A percentile compares a stretch with the other conserved stretches of the same genome.
phyloP scores from a whole-genome alignment of 2,113 vertebrate species.

The Lates calcarifer region DNA sequence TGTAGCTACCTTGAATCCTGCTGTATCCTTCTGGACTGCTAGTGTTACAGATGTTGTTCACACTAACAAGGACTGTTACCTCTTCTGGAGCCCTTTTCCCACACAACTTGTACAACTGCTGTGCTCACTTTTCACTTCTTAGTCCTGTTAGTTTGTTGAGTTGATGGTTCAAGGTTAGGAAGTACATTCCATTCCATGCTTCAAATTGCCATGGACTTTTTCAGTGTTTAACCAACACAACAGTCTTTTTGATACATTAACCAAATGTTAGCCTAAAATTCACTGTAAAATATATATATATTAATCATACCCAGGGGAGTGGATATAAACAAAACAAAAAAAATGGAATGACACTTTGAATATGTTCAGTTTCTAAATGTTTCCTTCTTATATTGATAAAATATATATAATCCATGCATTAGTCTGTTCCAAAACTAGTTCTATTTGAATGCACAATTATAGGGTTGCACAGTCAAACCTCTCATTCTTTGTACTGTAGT shows the following conservation, averaged over 20 bases:
- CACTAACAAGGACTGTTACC: not conserved
- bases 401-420: no score
- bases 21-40: constrained; percentile 6
- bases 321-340: not conserved
- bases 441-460: no score
- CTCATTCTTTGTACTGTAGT: no score
- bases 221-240: not conserved
- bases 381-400: not conserved
- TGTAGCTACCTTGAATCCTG: constrained; percentile 11
- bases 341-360: not conserved
- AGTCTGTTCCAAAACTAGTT: no score
- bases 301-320: not conserved
- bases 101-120: constrained; percentile 1
- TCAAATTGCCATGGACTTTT: not conserved
- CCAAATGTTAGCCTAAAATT: not conserved
- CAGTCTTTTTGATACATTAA: not conserved
- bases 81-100: constrained; percentile 11
- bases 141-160: not conserved
- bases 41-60: constrained; percentile 32
- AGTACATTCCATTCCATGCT: not conserved
- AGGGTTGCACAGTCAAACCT: no score
- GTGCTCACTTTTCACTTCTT: constrained; percentile 5
- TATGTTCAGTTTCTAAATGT: not conserved
- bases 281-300: not conserved
- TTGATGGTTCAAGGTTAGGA: not conserved